These are phyloP conservation scores for Aurelia aurita DNA, from an alignment of 30 jellyfish, hydroid and myxozoan species.

Conservation along the genomic window DNA sequence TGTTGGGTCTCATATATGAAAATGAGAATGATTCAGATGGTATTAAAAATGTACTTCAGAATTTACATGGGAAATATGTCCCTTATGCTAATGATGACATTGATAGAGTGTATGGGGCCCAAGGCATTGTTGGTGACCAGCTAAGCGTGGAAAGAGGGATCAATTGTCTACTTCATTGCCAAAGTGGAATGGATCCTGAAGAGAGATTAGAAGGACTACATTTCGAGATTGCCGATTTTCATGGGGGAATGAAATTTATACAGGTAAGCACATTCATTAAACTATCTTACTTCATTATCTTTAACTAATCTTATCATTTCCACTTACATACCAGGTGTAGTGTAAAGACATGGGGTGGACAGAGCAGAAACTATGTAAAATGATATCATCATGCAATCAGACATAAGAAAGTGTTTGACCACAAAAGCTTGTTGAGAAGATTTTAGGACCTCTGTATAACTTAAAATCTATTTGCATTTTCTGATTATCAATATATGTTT, in stretches of 20 bases:
- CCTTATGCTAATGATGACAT: conserved; percentile 8
- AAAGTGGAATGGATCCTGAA: conserved; percentile 13
- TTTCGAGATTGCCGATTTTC: conserved; percentile 30
- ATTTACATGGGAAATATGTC: conserved; percentile 41
- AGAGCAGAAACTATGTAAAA: too few species aligned
- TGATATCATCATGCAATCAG: too few species aligned
- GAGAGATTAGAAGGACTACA: conserved; percentile 35
- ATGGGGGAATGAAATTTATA: conserved; percentile 17
- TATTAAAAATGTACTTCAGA: conserved; percentile 2
- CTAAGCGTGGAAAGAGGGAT: conserved; percentile 48
- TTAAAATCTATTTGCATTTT: conserved; percentile 4
- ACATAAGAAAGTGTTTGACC: too few species aligned
- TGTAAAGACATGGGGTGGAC: neutral
- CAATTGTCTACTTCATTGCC: conserved; percentile 28
- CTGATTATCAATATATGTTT: conserved; percentile 13
- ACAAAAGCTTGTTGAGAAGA: neutral
- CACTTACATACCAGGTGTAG: neutral
- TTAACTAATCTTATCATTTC: neutral
- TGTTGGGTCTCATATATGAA: conserved; percentile 39
- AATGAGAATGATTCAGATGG: conserved; percentile 1
- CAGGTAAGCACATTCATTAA: conserved; percentile 11
- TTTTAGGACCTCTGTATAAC: neutral
- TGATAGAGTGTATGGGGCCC: conserved; percentile 8
- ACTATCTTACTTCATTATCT: neutral
- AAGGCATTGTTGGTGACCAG: conserved; percentile 46